Evolutionary conservation across 2,113 vertebrate genomes (phyloP), one percentile per base, ranked within the genome.

Genomic region (Aptenodytes patagonicus): DNA sequence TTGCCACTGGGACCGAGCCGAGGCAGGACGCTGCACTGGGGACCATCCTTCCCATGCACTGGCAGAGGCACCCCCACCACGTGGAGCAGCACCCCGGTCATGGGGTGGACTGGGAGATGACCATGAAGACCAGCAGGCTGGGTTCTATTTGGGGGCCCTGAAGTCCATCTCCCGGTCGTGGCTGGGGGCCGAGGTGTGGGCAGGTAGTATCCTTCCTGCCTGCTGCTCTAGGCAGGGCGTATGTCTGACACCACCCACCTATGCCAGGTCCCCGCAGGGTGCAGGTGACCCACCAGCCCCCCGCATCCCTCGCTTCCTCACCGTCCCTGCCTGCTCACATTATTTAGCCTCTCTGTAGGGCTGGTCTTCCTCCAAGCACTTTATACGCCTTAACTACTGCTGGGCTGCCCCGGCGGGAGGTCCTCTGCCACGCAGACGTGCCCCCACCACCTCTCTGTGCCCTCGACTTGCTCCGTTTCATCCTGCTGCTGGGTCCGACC

Each of bases 391-490:
- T 95, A 94, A 90, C 32, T 77, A 16, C 82, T 83, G 87, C 26
- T 1, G 3, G 46, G 54, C 62, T 49, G 38, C 51, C 32, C 69
- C 0, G 1, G 42, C 0, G 1, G 46, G 42, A 38, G 54, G 42
- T 68, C n/a, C 51, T 78, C 9, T 81, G 72, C 81, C 14, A 1
- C 0, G 0, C 62, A 73, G 68, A 49, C 3, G 3, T 78, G 68
- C 32, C 93, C 64, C 87, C 81, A 17, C 31, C 3, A 5, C 76
- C 77, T 89, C 80, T 84, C 57, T n/a, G 52, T 92, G 25, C 52
- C 29, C 83, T 57, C 4, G 3, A 18, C 61, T 87, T 0, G 0
- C 34, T 91, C 31, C 1, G 0, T 88, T 66, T 64, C 24, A 17
- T 58, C 40, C 75, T 10, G 4, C 44, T 82, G 49, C 60, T 70